Base-by-base conservation (phyloP, 2,888 invertebrate species). In the Nomada fabriciana region DNA sequence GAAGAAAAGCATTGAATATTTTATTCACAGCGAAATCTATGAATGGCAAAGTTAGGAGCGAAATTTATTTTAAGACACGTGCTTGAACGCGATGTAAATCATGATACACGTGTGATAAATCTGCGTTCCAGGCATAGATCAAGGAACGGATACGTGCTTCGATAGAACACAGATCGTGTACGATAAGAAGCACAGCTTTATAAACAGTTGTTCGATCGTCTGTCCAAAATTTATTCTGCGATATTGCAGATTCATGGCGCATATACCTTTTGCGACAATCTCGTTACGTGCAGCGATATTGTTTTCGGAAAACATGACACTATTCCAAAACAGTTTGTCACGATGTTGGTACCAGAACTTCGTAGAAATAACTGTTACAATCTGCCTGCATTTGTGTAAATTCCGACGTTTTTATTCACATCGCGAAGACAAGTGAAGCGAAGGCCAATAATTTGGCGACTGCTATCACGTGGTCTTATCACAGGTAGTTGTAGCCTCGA, bases 391-490 rank as follows among this genome's bases (percentile, higher is more conserved):
- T 67, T 73, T 29, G 23, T 42, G 47, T 11, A n/a, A 59, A 57
- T 72, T 50, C 69, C n/a, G 4, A 9, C 20, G 64, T 80, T 84
- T 86, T 86, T 86, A 86, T 86, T 15, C 72, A 20, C 42, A 57
- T n/a, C 59, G 63, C 63, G 20, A 70, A 55, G 73, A 63, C 73
- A 57, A 42, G 78, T 70, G 59, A 72, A 72, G 42, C 52, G 60
- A 25, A 53, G 72, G 20, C 61, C 74, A 76, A 82, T 79, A 70
- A 86, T 79, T 86, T 77, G 18, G 43, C 57, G 7, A 15, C 11
- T 60, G 74, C 64, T 84, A 86, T 86, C 86, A 60, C 10, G 29
- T 0, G 7, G 11, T 60, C 73, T 86, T 86, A 86, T 86, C 86
- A 29, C 18, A 64, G 42, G 74, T 63, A 64, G 71, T 63, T 76